Percentiles rank a stretch among this genome's conserved stretches.
phyloP scores from a whole-genome alignment of 1,140 invertebrate species.

The Drosophila baimaii region DNA sequence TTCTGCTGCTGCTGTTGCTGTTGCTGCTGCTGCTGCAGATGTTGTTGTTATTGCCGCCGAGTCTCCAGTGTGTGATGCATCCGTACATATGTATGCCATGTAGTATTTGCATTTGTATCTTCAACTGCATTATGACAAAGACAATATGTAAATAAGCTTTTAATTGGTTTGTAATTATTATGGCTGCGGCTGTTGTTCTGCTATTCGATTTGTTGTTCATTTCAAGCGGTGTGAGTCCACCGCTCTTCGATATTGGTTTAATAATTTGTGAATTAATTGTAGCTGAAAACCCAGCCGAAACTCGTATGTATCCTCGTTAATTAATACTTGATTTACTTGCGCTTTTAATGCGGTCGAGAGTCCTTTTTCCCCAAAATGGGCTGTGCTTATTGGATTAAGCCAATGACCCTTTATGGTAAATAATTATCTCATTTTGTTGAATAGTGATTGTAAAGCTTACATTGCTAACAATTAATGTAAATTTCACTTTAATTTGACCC shows the following conservation, averaged over 20 bases:
- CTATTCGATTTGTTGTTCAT: constrained; percentile 18
- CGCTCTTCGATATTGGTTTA: constrained; percentile 51
- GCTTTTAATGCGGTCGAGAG: constrained; percentile 1
- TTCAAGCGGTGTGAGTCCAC: constrained; percentile 18
- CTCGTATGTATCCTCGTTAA: not conserved
- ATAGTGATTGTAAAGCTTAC: not conserved
- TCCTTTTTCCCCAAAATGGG: not conserved
- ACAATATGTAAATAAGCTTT: constrained; percentile 71
- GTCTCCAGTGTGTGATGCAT: constrained; percentile 28
- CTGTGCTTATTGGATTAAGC: constrained; percentile 6
- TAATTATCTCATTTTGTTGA: constrained; percentile 6
- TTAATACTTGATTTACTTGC: constrained; percentile 6
- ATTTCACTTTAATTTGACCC: not conserved
- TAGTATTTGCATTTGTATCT: constrained; percentile 16
- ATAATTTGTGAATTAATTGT: constrained; percentile 63
- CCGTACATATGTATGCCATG: constrained; percentile 7
- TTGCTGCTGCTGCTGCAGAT: not conserved
- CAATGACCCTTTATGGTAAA: not conserved
- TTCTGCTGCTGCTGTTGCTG: not conserved
- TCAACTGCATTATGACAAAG: constrained; percentile 45
- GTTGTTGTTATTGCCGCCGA: constrained; percentile 14
- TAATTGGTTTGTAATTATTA: constrained; percentile 76
- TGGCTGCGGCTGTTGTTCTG: constrained; percentile 51
- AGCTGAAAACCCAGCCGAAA: constrained; percentile 9
- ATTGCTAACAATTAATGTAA: not conserved